These are phyloP conservation scores for Nemopilema nomurai DNA, from an alignment of 30 jellyfish, hydroid and myxozoan species.

Conservation along the genomic window DNA sequence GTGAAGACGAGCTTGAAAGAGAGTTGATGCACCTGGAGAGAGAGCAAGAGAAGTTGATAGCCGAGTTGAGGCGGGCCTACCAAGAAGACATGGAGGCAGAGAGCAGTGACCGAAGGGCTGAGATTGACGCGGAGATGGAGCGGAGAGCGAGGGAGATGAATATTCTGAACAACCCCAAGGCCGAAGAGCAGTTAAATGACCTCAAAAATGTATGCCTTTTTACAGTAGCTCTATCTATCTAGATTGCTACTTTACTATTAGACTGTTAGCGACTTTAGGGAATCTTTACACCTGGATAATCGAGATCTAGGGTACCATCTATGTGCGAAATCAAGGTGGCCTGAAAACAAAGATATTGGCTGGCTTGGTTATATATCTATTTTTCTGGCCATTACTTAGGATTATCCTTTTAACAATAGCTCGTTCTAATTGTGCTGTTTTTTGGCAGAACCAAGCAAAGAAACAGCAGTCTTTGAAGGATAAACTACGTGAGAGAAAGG, in stretches of 20 bases:
- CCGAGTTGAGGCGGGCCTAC: constrained; percentile 79
- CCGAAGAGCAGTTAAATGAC: constrained; percentile 69
- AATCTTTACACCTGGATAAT: too few relatives aligned
- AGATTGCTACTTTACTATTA: too few relatives aligned
- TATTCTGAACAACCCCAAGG: constrained; percentile 50
- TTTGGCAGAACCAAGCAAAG: constrained; percentile 35
- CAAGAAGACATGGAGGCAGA: constrained; percentile 73
- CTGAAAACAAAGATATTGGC: too few relatives aligned
- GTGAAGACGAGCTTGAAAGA: constrained; percentile 72
- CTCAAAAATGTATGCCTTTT: constrained; percentile 47
- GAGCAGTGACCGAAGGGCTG: constrained; percentile 45
- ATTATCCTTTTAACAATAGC: too few relatives aligned
- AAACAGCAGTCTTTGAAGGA: constrained; percentile 61
- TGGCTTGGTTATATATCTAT: too few relatives aligned
- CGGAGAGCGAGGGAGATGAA: constrained; percentile 64
- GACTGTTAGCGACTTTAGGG: too few relatives aligned
- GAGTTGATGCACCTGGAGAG: constrained; percentile 68
- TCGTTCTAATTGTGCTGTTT: neutral
- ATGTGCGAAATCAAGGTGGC: too few relatives aligned
- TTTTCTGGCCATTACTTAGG: too few relatives aligned
- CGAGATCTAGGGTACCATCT: too few relatives aligned
- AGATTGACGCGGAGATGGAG: constrained; percentile 75
- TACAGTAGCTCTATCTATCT: neutral
- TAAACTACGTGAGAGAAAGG: constrained; percentile 62
- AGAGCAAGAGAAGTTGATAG: constrained; percentile 85